Base-by-base conservation (phyloP, 2,113 vertebrate species). In the Tapirus terrestris region DNA sequence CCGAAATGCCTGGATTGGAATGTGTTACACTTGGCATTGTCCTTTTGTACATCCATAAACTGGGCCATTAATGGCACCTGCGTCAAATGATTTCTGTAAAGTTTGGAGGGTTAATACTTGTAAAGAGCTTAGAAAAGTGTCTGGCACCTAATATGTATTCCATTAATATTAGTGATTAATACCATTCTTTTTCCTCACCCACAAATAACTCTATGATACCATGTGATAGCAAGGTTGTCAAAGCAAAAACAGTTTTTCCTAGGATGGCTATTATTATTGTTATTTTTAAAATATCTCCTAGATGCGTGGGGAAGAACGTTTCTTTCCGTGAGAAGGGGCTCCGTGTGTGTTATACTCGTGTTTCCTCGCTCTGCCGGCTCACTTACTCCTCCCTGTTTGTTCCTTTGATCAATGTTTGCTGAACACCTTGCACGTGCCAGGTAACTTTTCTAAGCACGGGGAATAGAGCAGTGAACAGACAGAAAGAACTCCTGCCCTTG, bases 291-390 rank as follows among this genome's bases (percentile, higher is more conserved):
- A 12, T 67, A 36, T 39, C 17, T 53, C 43, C 12, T 45, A 87
- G 61, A 16, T 8, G 3, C 0, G 0, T 43, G 27, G 5, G 51
- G 27, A 21, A 90, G 27, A 43, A 87, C 9, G 6, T 51, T 80
- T 91, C 14, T 76, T 84, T 7, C 53, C 31, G 2, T 4, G 10
- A 56, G 9, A 2, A 12, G 8, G 39, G 23, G 27, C 3, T 18
- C n/a, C 33, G 10, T 1, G 0, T 27, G n/a, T 16, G 16, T 6
- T 25, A 67, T 10, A 14, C 33, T 67, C 51, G 21, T 43, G 2
- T 51, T 18, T 43, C 43, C 65, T 51, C 65, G 53, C 65, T 60
- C 86, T 83, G 84, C 6, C 43, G 75, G 36, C 53, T 72, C 33
- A 20, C 33, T 29, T 45, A n/a, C 36, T 51, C 58, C 29, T 94